Conservation (phyloP, 1,140 invertebrate species). For the Heliconius eleuchia region DNA sequence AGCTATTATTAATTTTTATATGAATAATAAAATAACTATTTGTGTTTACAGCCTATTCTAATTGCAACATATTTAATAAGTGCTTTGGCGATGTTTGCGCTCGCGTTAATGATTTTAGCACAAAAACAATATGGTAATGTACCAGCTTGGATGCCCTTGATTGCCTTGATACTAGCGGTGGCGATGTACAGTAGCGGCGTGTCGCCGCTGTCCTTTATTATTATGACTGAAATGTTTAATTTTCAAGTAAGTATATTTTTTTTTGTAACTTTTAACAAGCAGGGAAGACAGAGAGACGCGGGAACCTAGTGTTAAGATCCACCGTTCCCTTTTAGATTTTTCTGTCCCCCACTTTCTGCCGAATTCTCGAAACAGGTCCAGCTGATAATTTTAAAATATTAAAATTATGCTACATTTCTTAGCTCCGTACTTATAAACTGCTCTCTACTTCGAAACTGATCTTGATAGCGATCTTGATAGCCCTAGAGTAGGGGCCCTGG, state of each 20-base stretch:
- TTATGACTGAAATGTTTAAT: constrained; percentile 63
- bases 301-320: too few species aligned
- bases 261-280: not conserved
- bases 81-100: constrained; percentile 33
- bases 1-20: too few species aligned
- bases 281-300: too few species aligned
- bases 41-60: constrained; percentile 50
- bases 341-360: too few species aligned
- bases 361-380: too few species aligned
- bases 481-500: too few species aligned
- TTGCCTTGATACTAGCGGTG: constrained; percentile 48
- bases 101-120: constrained; percentile 46
- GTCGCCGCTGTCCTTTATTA: constrained; percentile 51
- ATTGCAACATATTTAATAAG: constrained; percentile 38
- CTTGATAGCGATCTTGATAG: too few species aligned
- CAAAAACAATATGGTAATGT: constrained; percentile 40
- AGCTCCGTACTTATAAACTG: too few species aligned
- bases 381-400: too few species aligned
- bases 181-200: constrained; percentile 52
- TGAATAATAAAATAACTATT: not conserved
- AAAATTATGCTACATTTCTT: too few species aligned
- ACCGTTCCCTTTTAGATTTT: too few species aligned
- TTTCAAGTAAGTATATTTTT: constrained; percentile 48
- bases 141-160: constrained; percentile 55
- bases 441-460: too few species aligned